Evolutionary conservation across 2,888 invertebrate species (phyloP).

Genomic region (Clostera curtula): DNA sequence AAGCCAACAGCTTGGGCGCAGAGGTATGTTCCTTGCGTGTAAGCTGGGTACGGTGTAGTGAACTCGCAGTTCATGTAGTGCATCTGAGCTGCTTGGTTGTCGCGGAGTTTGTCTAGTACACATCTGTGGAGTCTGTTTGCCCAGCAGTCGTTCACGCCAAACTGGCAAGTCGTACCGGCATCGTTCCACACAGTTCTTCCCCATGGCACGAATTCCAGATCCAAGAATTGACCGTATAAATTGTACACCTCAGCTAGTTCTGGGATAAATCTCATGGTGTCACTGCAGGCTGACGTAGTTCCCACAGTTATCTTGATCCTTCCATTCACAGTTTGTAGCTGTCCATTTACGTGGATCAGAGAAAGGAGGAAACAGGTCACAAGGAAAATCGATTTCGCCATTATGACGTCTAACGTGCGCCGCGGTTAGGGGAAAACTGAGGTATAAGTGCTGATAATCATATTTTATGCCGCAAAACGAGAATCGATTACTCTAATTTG

Average conservation of each 20-base stretch:
- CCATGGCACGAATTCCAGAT: conserved; percentile 61
- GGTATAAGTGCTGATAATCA: conserved; percentile 10
- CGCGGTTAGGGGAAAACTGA: conserved; percentile 10
- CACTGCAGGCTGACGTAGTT: conserved; percentile 49
- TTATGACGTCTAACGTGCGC: conserved; percentile 27
- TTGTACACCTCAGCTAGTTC: conserved; percentile 39
- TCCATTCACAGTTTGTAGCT: conserved; percentile 41
- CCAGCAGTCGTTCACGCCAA: conserved; percentile 47
- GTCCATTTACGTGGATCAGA: conserved; percentile 13
- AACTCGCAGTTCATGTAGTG: conserved; percentile 58
- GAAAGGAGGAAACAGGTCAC: conserved; percentile 16
- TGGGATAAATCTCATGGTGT: conserved; percentile 44
- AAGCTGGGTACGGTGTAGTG: conserved; percentile 32
- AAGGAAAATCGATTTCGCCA: conserved; percentile 12
- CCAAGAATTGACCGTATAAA: conserved; percentile 41
- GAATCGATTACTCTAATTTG: too few species aligned
- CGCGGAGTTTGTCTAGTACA: conserved; percentile 37
- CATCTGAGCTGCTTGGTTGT: conserved; percentile 42
- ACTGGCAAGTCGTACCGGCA: conserved; percentile 44
- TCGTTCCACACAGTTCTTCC: conserved; percentile 39
- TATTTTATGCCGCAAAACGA: conserved; percentile 9
- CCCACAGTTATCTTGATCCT: conserved; percentile 45
- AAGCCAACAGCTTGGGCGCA: conserved; percentile 47
- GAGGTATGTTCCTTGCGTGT: conserved; percentile 29
- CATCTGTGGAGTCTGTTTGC: conserved; percentile 62